Evolutionary conservation across 1,140 invertebrate species (phyloP).

Genomic region (Bombus vancouverensis): DNA sequence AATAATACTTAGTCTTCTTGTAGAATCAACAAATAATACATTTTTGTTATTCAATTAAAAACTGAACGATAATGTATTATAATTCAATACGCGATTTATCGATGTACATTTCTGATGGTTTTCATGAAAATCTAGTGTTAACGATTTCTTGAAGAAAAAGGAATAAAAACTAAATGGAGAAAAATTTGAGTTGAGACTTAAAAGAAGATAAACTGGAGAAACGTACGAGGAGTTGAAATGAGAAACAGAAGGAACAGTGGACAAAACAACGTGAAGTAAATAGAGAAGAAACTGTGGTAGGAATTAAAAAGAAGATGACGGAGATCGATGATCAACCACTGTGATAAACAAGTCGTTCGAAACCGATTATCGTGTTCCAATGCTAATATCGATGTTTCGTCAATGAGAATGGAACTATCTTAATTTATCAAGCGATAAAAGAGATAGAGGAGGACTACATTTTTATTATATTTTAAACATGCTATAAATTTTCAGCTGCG

Average conservation of each 20-base stretch:
- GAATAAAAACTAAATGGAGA: too few relatives aligned
- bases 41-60: too few relatives aligned
- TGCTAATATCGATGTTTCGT: conserved; percentile 39
- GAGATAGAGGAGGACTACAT: neutral
- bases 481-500: neutral
- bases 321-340: conserved; percentile 54
- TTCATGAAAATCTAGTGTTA: too few relatives aligned
- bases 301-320: neutral
- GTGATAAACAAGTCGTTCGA: conserved; percentile 65
- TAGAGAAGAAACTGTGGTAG: neutral
- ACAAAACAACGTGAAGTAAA: too few relatives aligned
- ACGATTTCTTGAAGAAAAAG: too few relatives aligned
- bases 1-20: neutral
- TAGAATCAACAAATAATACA: too few relatives aligned
- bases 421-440: neutral
- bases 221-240: neutral
- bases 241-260: neutral
- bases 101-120: too few relatives aligned
- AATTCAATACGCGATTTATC: too few relatives aligned
- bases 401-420: neutral
- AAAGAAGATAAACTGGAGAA: neutral
- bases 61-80: too few relatives aligned
- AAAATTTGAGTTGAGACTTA: neutral
- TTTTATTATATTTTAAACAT: neutral
- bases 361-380: conserved; percentile 58